These are phyloP conservation scores for Drosophila cardini DNA, from an alignment of 1,140 invertebrate genomes.

Conservation along the genomic window DNA sequence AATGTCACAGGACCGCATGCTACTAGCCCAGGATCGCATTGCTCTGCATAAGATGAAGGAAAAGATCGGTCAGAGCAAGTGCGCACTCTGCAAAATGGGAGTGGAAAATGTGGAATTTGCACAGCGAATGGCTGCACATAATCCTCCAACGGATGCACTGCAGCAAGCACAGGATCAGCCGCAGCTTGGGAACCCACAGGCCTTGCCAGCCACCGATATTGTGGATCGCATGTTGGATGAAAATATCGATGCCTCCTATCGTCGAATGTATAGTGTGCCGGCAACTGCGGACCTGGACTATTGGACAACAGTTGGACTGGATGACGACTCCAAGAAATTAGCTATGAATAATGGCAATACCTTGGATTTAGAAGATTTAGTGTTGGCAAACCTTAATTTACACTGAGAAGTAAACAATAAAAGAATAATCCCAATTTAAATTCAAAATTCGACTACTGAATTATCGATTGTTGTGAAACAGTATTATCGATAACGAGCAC, in stretches of 20 bases:
- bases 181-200: not conserved
- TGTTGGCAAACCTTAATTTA: conserved; percentile 43
- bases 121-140: conserved; percentile 22
- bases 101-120: conserved; percentile 60
- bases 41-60: conserved; percentile 67
- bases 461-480: not conserved
- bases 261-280: conserved; percentile 68
- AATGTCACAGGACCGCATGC: conserved; percentile 75
- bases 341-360: conserved; percentile 58
- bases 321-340: conserved; percentile 76
- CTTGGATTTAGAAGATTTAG: conserved; percentile 48
- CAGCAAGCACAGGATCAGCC: conserved; percentile 14
- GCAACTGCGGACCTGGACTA: conserved; percentile 41
- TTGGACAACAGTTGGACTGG: conserved; percentile 56
- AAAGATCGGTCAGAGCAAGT: conserved; percentile 62
- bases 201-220: conserved; percentile 47
- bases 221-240: conserved; percentile 79
- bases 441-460: conserved; percentile 8
- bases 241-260: conserved; percentile 76
- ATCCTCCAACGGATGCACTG: not conserved
- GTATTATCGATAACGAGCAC: conserved; percentile 3
- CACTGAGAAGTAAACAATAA: conserved; percentile 1
- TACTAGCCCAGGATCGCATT: conserved; percentile 75
- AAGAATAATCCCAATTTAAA: not conserved
- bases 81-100: conserved; percentile 77